Conservation (phyloP, 2,797 vertebrate species). For the Chrysolophus pictus region DNA sequence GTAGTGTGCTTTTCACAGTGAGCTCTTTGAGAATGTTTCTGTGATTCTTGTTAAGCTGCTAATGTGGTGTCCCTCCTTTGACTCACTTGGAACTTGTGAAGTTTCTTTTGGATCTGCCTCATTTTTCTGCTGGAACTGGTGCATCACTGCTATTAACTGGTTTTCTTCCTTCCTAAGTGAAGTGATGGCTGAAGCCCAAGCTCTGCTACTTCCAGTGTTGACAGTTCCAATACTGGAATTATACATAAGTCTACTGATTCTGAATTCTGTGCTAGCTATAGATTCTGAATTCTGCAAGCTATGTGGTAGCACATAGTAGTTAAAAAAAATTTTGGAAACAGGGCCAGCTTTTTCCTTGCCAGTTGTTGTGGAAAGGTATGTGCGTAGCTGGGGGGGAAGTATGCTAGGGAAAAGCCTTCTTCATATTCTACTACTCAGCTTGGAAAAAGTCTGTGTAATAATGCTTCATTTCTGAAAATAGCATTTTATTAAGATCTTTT, state of each 20-base stretch:
- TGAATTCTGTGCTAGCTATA: slow-evolving; percentile 43
- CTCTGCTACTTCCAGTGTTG: slow-evolving; percentile 73
- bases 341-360: background rate
- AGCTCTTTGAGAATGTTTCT: slow-evolving; percentile 73
- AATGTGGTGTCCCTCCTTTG: slow-evolving; percentile 80
- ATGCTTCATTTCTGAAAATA: background rate
- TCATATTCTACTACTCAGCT: background rate
- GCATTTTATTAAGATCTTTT: slow-evolving; percentile 20
- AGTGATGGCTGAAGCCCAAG: slow-evolving; percentile 74
- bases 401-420: background rate
- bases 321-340: background rate
- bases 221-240: slow-evolving; percentile 72
- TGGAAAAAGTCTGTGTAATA: background rate
- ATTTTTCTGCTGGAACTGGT: slow-evolving; percentile 76
- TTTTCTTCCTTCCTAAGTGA: slow-evolving; percentile 80
- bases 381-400: background rate
- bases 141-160: slow-evolving; percentile 78
- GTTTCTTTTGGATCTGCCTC: slow-evolving; percentile 81
- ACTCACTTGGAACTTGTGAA: slow-evolving; percentile 78
- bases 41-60: slow-evolving; percentile 77
- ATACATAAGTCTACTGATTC: slow-evolving; percentile 30
- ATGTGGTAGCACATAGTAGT: background rate
- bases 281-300: slow-evolving; percentile 54
- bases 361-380: slow-evolving; percentile 30
- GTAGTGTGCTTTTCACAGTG: slow-evolving; percentile 72